Evolutionary conservation across 2,113 vertebrate genomes (phyloP).

Genomic region (Lophotis ruficrista): DNA sequence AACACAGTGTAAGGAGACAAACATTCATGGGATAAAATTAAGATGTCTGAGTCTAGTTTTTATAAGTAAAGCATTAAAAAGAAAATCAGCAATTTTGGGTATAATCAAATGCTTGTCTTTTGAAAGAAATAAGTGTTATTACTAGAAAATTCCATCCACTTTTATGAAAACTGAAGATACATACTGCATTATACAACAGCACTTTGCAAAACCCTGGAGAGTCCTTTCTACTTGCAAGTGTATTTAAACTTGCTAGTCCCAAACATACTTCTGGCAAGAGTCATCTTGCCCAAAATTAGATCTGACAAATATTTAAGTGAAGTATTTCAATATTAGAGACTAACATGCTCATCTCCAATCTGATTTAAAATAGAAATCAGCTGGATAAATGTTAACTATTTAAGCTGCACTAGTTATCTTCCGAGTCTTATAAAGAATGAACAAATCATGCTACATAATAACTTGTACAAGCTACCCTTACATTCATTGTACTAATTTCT

Average conservation of each 20-base stretch:
- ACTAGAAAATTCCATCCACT: neutral
- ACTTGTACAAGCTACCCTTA: neutral
- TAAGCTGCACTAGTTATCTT: neutral
- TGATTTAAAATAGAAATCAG: neutral
- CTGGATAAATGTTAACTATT: neutral
- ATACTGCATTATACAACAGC: neutral
- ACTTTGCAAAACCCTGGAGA: neutral
- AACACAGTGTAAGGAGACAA: neutral
- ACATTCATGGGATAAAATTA: neutral
- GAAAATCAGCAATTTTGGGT: neutral
- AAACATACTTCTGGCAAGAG: neutral
- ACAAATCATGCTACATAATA: neutral
- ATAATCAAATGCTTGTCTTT: neutral
- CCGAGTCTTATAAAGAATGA: neutral
- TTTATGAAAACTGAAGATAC: neutral
- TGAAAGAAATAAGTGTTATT: neutral
- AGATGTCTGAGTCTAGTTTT: neutral
- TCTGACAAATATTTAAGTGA: neutral
- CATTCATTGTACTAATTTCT: neutral
- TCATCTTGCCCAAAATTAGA: neutral
- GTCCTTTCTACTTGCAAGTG: neutral
- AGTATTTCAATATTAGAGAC: neutral
- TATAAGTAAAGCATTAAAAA: neutral
- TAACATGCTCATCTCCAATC: neutral
- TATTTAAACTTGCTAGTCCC: neutral